phyloP scores from a whole-genome alignment of 2,113 vertebrate species.

The Salvelinus alpinus region DNA sequence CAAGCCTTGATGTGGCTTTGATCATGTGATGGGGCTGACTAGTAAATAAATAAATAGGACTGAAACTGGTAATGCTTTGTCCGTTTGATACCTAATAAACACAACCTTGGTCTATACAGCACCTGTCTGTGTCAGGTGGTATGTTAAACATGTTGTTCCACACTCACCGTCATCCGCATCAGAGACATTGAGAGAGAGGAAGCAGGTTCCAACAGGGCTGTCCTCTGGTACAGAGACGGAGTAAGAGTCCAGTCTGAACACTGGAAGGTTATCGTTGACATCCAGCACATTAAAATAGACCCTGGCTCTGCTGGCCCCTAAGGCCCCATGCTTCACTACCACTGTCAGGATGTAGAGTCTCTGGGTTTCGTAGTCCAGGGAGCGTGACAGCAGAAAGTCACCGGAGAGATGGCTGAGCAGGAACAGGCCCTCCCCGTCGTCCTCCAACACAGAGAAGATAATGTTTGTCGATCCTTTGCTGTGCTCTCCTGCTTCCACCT shows the following conservation, averaged over 20 bases:
- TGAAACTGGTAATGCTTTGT: too few species aligned
- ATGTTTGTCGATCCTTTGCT: constrained; percentile 45
- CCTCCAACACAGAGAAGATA: constrained; percentile 70
- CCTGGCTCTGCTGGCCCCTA: constrained; percentile 60
- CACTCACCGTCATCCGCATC: constrained; percentile 74
- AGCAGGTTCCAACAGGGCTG: constrained; percentile 55
- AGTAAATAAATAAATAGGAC: too few species aligned
- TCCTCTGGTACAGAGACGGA: constrained; percentile 63
- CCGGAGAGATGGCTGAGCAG: constrained; percentile 71
- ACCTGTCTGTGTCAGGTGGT: not conserved
- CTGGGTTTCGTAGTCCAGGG: constrained; percentile 73
- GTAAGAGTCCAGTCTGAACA: constrained; percentile 57
- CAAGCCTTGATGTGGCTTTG: too few species aligned
- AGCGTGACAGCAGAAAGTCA: constrained; percentile 73
- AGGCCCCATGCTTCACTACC: constrained; percentile 50
- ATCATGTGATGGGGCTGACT: too few species aligned
- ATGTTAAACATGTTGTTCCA: constrained; percentile 5
- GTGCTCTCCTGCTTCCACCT: constrained; percentile 41
- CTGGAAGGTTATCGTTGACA: constrained; percentile 75
- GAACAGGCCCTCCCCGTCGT: constrained; percentile 74
- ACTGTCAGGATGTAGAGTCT: constrained; percentile 71
- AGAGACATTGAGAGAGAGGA: constrained; percentile 68
- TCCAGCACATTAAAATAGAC: constrained; percentile 75
- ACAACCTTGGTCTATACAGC: not conserved
- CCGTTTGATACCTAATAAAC: too few species aligned